Percentiles rank a stretch among this genome's conserved stretches.
Conservation (phyloP, 2,888 invertebrate species). For the Eledone cirrhosa region DNA sequence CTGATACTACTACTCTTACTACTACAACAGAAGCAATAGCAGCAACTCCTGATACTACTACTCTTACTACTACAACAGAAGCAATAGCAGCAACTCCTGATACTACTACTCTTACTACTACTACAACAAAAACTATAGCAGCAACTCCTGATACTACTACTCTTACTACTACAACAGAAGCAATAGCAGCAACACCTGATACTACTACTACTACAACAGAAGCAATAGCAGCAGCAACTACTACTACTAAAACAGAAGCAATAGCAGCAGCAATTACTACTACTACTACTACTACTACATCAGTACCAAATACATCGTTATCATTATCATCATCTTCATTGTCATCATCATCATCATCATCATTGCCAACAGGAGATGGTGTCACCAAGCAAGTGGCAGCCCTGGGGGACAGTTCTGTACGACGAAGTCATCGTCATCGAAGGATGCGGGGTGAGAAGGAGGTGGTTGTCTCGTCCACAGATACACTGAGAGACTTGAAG, state of each 20-base stretch:
- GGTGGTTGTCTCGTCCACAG: slow-evolving; percentile 65
- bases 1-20: too few relatives aligned
- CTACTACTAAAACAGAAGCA: neutral
- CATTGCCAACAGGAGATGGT: too few relatives aligned
- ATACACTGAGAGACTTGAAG: slow-evolving; percentile 68
- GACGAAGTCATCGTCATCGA: slow-evolving; percentile 65
- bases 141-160: too few relatives aligned
- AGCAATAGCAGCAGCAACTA: neutral
- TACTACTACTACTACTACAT: neutral
- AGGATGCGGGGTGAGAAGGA: slow-evolving; percentile 67
- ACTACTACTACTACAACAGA: too few relatives aligned
- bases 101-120: too few relatives aligned
- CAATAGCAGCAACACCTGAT: too few relatives aligned
- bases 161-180: neutral
- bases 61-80: neutral
- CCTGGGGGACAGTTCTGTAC: neutral
- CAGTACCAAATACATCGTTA: neutral
- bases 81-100: too few relatives aligned
- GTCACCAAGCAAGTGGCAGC: too few relatives aligned
- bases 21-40: neutral
- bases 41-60: too few relatives aligned
- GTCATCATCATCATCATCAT: neutral
- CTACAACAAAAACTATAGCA: neutral
- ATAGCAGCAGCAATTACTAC: too few relatives aligned
- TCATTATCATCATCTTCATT: neutral